Evolutionary conservation across 2,797 vertebrate genomes (phyloP), one percentile per base, ranked within the genome.

Genomic region (Xenentodon cancila): DNA sequence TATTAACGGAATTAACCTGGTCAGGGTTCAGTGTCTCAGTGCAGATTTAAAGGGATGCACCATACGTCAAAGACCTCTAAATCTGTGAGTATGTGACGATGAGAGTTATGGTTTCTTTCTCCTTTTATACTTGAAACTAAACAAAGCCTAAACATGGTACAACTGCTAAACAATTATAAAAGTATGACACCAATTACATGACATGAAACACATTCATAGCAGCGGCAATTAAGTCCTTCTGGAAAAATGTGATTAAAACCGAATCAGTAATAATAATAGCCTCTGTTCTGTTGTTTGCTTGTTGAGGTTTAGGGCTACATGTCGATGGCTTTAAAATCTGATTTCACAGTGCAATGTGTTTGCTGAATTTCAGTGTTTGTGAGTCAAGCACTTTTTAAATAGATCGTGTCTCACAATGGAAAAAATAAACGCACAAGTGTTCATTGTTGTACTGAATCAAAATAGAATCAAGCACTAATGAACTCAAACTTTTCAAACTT

Each of bases 161-260:
- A 48, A 52, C 51, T 62, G 34, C 50, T 34, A 1, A 60, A 46
- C 52, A 54, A 32, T 15, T 9, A n/a, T 6, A 59, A 70, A 54
- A 46, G 12, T 50, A 12, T 12, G 34, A 47, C 57, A 37, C 27
- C 47, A 43, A 53, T 68, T 62, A n/a, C 45, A 20, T n/a, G 20
- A 64, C 57, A 25, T 54, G 20, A 73, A 50, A 25, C 25, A 56
- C 56, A 54, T 48, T 48, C 53, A 27, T 40, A 15, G 54, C 40
- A 59, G 9, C 45, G 47, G 48, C 45, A 74, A 46, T 44, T 7
- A 47, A 15, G 55, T 56, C 59, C 51, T 58, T 58, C 25, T 37
- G 34, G 48, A 43, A 30, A 53, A 59, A 50, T 17, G 25, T 58
- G 37, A 55, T 72, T 58, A 53, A 74, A 53, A 59, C 19, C 67